Base-by-base conservation (phyloP, 2,797 vertebrate genomes). In the Helostoma temminkii region DNA sequence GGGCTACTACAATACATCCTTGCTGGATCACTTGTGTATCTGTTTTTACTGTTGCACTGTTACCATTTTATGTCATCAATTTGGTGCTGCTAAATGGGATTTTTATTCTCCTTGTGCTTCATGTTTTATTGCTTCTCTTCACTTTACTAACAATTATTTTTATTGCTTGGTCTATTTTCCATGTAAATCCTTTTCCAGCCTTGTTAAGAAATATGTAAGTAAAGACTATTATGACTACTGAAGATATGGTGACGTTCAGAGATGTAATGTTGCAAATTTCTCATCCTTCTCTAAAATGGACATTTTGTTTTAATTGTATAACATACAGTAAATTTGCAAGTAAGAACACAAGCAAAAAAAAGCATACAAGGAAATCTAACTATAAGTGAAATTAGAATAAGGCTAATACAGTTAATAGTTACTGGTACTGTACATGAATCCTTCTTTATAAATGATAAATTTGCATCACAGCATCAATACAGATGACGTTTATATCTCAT, bases 31-130 rank as follows among this genome's bases (percentile, higher is more conserved):
- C 57, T 63, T 32, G n/a, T 39, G 10, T 22, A 30, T 39, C 34
- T 55, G 16, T 63, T 73, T 49, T 55, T 21, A 24, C 30, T 21
- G 36, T 56, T 59, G 14, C 16, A 24, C 30, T 21, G 36, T 56
- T 59, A 10, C 16, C 37, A 48, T 61, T 67, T 58, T 19, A 39
- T 63, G 7, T 56, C 63, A 71, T 61, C 22, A 21, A 58, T 60
- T 71, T 69, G n/a, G n/a, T 65, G 12, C 46, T 46, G n/a, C 16
- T 24, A 30, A 71, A 57, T 48, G 12, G 8, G 60, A n/a, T 34
- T 60, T n/a, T 53, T 22, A 19, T 48, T 30, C 4, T 58, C 2
- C 2, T 25, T 0, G 0, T 45, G 28, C 37, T 52, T 56, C 6
- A 32, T 53, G 28, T 42, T 52, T 56, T 8, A 32, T 53, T 49